Evolutionary conservation across 2,888 invertebrate species (phyloP).

Genomic region (Spisula solida): DNA sequence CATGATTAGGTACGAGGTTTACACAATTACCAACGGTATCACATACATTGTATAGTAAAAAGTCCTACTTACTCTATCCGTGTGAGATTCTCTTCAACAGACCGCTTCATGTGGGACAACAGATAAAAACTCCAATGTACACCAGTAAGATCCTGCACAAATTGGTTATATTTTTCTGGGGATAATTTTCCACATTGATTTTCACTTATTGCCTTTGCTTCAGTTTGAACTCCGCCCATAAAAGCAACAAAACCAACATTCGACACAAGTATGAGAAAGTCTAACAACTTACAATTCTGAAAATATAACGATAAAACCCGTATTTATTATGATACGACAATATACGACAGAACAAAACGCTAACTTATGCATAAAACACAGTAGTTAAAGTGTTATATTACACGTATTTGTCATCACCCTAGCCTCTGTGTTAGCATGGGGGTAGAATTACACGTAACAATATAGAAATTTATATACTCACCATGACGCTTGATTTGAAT

Average conservation of each 20-base stretch:
- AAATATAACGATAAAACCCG: background rate
- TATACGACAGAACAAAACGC: background rate
- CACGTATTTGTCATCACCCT: background rate
- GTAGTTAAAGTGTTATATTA: slow-evolving; percentile 9
- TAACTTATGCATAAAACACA: background rate
- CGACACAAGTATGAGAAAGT: background rate
- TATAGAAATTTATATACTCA: background rate
- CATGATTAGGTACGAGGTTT: too few relatives aligned
- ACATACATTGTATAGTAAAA: too few relatives aligned
- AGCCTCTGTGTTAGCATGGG: too few relatives aligned
- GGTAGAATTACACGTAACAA: background rate
- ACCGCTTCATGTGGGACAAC: background rate
- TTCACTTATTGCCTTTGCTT: background rate
- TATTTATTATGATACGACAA: background rate
- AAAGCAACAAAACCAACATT: background rate
- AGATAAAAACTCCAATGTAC: slow-evolving; percentile 31
- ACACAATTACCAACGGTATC: too few relatives aligned
- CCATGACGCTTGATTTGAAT: background rate
- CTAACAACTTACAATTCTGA: background rate
- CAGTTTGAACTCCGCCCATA: background rate
- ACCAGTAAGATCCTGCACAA: background rate
- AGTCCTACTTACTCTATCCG: slow-evolving; percentile 18
- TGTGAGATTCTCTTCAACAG: background rate
- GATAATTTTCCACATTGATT: background rate
- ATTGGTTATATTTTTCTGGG: background rate